Conservation (phyloP, 2,888 invertebrate genomes). For the Eumerus sabulonum region DNA sequence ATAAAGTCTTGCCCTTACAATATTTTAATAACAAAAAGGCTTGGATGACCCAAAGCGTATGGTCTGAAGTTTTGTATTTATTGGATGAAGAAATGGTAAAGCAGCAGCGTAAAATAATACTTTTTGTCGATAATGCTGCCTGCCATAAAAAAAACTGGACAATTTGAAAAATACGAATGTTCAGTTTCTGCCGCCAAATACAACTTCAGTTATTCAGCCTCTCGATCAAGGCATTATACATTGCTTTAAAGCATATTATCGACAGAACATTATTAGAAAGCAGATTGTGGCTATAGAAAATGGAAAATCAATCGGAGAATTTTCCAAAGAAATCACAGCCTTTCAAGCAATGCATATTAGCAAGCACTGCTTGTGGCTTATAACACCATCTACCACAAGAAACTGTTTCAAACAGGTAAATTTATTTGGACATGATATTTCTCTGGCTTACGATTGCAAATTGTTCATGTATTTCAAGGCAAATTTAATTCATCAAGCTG, state of each 20-base stretch:
- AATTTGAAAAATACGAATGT: constrained; percentile 44
- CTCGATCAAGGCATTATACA: constrained; percentile 7
- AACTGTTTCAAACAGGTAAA: too few relatives aligned
- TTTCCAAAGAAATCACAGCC: background rate
- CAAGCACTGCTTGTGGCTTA: too few relatives aligned
- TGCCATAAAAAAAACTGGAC: constrained; percentile 51
- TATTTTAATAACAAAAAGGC: constrained; percentile 52
- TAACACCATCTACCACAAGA: too few relatives aligned
- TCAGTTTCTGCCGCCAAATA: constrained; percentile 54
- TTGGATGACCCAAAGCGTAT: constrained; percentile 60
- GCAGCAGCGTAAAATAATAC: constrained; percentile 58
- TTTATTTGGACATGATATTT: too few relatives aligned
- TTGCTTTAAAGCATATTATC: background rate
- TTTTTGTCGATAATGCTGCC: constrained; percentile 57
- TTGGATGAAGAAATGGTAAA: constrained; percentile 58
- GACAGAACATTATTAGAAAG: constrained; percentile 1
- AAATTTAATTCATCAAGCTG: too few relatives aligned
- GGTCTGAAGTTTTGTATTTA: constrained; percentile 42
- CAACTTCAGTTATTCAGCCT: background rate
- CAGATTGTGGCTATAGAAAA: background rate
- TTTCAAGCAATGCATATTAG: background rate
- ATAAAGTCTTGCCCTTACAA: constrained; percentile 47
- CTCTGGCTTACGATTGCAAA: too few relatives aligned
- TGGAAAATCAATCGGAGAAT: background rate
- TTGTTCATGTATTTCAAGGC: too few relatives aligned